A percentile compares a stretch with the other conserved stretches of the same genome.
phyloP scores from a whole-genome alignment of 92 coral and sea anemone species.

The Muricea muricata region DNA sequence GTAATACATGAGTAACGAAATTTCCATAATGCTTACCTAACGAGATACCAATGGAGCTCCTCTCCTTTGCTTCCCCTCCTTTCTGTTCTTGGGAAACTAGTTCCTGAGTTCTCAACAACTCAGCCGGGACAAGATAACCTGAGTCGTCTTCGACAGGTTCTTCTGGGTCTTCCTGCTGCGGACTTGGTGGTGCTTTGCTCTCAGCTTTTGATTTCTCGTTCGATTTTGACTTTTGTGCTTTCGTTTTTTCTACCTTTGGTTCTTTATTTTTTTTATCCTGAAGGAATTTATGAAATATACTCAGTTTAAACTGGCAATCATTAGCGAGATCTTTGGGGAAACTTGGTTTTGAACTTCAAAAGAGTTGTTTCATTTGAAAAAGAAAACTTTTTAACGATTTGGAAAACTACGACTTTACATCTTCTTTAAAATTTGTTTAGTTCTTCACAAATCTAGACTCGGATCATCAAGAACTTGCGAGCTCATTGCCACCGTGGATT shows the following conservation, averaged over 20 bases:
- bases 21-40: too few species aligned
- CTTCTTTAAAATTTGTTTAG: too few species aligned
- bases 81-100: not conserved
- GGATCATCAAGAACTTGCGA: too few species aligned
- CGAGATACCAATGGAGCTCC: not conserved
- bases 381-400: too few species aligned
- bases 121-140: not conserved
- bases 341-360: too few species aligned
- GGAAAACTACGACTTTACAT: too few species aligned
- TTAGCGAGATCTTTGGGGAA: too few species aligned
- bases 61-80: not conserved
- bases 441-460: too few species aligned
- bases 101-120: not conserved
- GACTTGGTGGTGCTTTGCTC: not conserved
- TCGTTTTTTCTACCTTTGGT: not conserved
- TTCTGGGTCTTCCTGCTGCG: not conserved
- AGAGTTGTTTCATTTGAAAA: too few species aligned
- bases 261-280: conserved; percentile 3
- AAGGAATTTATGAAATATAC: not conserved
- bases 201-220: not conserved
- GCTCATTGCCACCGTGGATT: too few species aligned
- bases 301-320: too few species aligned
- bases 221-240: not conserved
- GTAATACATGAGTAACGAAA: too few species aligned
- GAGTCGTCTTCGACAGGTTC: not conserved